A percentile compares a stretch with the other conserved stretches of the same genome.
Evolutionary conservation across 2,888 invertebrate species (phyloP).

Genomic region (Pristionchus japonicus): DNA sequence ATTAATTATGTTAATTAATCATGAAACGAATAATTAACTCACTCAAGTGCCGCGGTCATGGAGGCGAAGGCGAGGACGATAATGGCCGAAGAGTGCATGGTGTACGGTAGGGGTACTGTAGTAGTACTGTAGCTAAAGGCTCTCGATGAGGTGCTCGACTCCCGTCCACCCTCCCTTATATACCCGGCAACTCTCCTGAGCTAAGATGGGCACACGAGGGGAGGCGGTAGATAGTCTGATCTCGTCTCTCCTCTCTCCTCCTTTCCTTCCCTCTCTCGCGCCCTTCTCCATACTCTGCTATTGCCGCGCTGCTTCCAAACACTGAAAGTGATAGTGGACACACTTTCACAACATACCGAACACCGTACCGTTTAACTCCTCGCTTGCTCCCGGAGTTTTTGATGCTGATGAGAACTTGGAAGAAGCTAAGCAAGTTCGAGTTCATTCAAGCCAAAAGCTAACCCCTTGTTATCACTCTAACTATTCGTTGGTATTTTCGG

Average conservation of each 20-base stretch:
- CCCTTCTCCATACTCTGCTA: not conserved
- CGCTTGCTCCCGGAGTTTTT: not conserved
- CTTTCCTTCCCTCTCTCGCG: not conserved
- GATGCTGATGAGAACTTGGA: not conserved
- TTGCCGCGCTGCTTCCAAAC: not conserved
- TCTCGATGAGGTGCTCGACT: no score
- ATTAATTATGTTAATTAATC: not conserved
- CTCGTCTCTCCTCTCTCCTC: not conserved
- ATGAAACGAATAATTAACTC: not conserved
- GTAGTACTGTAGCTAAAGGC: not conserved
- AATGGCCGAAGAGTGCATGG: not conserved
- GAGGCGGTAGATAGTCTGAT: conserved; percentile 30
- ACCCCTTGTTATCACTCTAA: not conserved
- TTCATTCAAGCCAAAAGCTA: not conserved
- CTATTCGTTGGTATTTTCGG: not conserved
- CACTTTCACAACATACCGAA: conserved; percentile 16
- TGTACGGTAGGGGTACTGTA: conserved; percentile 4
- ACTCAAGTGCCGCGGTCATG: not conserved
- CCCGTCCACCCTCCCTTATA: not conserved
- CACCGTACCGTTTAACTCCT: conserved; percentile 9
- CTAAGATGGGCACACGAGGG: conserved; percentile 14
- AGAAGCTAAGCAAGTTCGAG: not conserved
- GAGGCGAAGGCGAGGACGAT: conserved; percentile 1
- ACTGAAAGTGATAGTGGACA: conserved; percentile 31
- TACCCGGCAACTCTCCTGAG: not conserved